Evolutionary conservation across 2,797 vertebrate genomes (phyloP).

Genomic region (Cryptoblepharus egeriae): DNA sequence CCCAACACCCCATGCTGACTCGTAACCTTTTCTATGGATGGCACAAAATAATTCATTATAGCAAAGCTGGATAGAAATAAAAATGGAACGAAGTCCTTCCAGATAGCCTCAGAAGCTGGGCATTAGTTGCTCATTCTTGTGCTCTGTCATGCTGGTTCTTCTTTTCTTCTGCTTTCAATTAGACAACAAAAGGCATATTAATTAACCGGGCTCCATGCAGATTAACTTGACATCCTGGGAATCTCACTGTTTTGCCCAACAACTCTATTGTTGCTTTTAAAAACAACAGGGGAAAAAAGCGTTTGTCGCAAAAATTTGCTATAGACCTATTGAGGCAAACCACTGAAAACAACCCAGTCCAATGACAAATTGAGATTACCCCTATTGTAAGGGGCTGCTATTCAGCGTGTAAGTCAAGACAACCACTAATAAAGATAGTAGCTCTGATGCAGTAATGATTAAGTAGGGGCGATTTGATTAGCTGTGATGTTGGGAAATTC

Average conservation of each 20-base stretch:
- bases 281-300: neutral
- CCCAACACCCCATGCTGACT: rapidly evolving
- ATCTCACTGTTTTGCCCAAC: neutral
- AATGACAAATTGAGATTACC: too few species aligned
- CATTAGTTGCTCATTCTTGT: neutral
- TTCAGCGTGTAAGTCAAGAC: too few species aligned
- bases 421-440: neutral
- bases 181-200: neutral
- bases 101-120: neutral
- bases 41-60: neutral
- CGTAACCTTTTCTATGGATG: neutral
- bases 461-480: too few species aligned
- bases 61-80: neutral
- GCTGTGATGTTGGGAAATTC: too few species aligned
- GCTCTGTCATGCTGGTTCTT: neutral
- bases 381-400: too few species aligned
- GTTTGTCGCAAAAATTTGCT: neutral
- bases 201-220: constrained; percentile 4
- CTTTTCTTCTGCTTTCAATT: neutral
- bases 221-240: neutral
- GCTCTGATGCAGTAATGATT: neutral
- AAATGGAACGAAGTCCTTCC: rapidly evolving
- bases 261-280: constrained; percentile 21
- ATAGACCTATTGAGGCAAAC: neutral
- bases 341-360: too few species aligned